Conservation (phyloP, 2,113 vertebrate species). For the Upupa epops region DNA sequence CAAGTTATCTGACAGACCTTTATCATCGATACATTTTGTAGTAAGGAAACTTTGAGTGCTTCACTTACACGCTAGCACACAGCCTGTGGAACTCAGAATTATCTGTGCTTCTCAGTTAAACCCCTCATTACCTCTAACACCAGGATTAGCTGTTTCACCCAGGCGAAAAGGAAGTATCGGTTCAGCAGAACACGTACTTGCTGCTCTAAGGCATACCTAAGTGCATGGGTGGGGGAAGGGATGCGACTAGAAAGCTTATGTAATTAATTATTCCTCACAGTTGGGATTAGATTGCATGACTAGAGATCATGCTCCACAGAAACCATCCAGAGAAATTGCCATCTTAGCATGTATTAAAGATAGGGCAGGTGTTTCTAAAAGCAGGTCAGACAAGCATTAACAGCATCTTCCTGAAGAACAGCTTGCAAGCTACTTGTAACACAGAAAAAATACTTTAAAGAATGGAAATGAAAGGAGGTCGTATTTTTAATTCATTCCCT, state of each 20-base stretch:
- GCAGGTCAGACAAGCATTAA: background rate
- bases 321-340: background rate
- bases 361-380: background rate
- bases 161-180: background rate
- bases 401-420: background rate
- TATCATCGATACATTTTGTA: background rate
- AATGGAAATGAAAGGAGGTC: background rate
- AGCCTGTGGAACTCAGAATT: background rate
- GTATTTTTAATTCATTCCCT: background rate
- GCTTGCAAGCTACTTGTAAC: background rate
- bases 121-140: background rate
- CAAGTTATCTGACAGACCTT: background rate
- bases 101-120: background rate
- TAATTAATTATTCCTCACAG: constrained; percentile 23
- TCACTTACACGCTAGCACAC: background rate
- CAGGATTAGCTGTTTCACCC: background rate
- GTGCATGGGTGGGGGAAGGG: background rate
- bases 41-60: background rate
- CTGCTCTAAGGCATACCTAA: background rate
- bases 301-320: background rate
- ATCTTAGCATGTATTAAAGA: background rate
- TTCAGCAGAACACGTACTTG: background rate
- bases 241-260: background rate
- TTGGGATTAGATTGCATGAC: background rate
- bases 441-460: background rate